phyloP scores from a whole-genome alignment of 2,888 invertebrate species.

The Empis stercorea region DNA sequence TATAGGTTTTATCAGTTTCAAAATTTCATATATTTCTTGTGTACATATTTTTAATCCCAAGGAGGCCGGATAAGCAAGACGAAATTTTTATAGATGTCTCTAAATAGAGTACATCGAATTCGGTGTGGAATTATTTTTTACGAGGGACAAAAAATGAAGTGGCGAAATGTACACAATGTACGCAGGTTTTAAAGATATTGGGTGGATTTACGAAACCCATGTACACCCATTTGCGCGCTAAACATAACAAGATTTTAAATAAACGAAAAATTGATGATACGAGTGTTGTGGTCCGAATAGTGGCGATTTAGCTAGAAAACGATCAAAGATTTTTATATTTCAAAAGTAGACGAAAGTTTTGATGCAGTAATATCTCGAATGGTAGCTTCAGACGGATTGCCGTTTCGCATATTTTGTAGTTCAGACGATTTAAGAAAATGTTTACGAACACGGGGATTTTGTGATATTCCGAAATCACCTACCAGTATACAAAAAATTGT shows the following conservation, averaged over 20 bases:
- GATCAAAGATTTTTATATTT: background rate
- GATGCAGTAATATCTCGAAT: background rate
- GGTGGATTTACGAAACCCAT: background rate
- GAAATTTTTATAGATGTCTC: background rate
- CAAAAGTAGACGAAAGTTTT: background rate
- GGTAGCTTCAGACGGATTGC: conserved; percentile 1
- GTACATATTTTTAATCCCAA: background rate
- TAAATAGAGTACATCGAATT: background rate
- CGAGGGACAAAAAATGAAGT: background rate
- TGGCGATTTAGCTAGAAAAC: background rate
- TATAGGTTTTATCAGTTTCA: too few species aligned
- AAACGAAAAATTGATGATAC: background rate
- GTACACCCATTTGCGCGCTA: background rate
- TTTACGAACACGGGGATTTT: background rate
- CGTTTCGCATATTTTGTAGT: conserved; percentile 1
- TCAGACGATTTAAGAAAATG: background rate
- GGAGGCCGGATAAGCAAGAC: background rate
- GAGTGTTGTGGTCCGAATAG: background rate
- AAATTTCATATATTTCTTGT: too few species aligned
- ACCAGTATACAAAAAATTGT: background rate
- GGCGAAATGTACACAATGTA: background rate
- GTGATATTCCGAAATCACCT: conserved; percentile 1
- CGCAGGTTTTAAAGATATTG: background rate
- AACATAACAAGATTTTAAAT: background rate
- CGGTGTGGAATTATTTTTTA: background rate